These are phyloP conservation scores for Propithecus perrieri DNA, from an alignment of 2,797 vertebrate species.

Conservation along the genomic window DNA sequence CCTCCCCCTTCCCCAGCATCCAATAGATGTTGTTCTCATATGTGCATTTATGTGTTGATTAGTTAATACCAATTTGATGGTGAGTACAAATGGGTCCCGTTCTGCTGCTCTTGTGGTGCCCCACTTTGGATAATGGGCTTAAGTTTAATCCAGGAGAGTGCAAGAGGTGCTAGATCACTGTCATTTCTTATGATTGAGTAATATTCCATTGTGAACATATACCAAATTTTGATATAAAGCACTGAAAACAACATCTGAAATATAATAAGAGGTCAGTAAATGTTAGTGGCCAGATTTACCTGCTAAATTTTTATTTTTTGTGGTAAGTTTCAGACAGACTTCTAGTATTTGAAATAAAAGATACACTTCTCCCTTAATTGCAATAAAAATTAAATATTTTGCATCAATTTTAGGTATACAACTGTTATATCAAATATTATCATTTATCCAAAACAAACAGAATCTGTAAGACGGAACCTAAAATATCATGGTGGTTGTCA, in stretches of 20 bases:
- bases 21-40: no score
- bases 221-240: no score
- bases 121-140: no score
- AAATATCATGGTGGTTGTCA: neutral
- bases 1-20: no score
- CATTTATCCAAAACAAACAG: neutral
- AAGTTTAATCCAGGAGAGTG: no score
- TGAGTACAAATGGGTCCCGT: no score
- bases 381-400: neutral
- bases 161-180: no score
- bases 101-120: no score
- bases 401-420: neutral
- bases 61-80: no score
- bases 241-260: neutral
- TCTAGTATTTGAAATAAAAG: neutral
- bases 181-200: no score
- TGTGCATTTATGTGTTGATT: no score
- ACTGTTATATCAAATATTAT: neutral
- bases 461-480: neutral
- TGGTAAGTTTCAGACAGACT: neutral
- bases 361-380: neutral
- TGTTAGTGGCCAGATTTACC: neutral
- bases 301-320: neutral
- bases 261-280: neutral
- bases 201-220: no score